Conservation (phyloP, 2,113 vertebrate species). For the Alectura lathami region DNA sequence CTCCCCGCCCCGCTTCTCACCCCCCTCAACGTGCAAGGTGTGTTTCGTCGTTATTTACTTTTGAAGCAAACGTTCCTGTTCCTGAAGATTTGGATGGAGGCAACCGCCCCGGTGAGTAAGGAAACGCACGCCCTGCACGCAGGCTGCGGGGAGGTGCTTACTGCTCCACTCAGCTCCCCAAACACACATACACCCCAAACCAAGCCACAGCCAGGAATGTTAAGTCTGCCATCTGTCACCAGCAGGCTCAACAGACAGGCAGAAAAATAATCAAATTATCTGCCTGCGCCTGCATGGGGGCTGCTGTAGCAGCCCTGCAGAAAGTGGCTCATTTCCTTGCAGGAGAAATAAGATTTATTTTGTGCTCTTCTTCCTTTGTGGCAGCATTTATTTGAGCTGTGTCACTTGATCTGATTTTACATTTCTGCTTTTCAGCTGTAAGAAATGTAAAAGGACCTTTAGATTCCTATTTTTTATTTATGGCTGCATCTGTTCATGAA, state of each 20-base stretch:
- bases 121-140: neutral
- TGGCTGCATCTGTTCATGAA: neutral
- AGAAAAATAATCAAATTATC: neutral
- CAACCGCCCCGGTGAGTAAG: too few species aligned
- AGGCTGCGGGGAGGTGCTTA: neutral
- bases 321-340: neutral
- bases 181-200: neutral
- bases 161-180: neutral
- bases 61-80: neutral
- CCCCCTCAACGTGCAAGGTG: fast-evolving
- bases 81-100: neutral
- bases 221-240: neutral
- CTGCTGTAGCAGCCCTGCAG: neutral
- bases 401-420: neutral
- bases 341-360: neutral
- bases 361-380: neutral
- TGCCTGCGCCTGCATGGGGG: neutral
- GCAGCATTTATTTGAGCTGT: neutral
- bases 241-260: neutral
- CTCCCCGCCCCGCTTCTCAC: too few species aligned
- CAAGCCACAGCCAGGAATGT: neutral
- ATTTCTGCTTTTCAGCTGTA: neutral
- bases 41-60: neutral
- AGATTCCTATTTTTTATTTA: neutral
- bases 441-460: neutral